phyloP scores from a whole-genome alignment of 1,140 invertebrate species.

The Drosophila tristis region DNA sequence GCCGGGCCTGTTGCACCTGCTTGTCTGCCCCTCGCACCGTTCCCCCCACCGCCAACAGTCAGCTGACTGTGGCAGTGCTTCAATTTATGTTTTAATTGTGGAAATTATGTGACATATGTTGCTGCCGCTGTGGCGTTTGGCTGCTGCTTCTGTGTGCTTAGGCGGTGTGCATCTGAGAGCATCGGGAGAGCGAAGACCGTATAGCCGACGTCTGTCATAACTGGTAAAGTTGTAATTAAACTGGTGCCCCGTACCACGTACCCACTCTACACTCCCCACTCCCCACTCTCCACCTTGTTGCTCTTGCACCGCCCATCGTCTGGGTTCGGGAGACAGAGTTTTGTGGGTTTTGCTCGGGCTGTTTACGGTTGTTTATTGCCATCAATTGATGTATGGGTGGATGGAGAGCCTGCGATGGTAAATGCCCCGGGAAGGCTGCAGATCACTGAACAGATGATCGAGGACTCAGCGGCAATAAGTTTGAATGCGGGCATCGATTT shows the following conservation, averaged over 20 bases:
- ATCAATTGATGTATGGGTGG: constrained; percentile 69
- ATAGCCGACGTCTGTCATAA: constrained; percentile 70
- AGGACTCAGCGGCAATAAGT: constrained; percentile 10
- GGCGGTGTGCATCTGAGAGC: constrained; percentile 43
- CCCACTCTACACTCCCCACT: not conserved
- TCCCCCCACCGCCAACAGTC: not conserved
- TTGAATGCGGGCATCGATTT: too few species aligned
- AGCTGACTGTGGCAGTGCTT: constrained; percentile 55
- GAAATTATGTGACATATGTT: constrained; percentile 78
- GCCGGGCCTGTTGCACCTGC: constrained; percentile 60
- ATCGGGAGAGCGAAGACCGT: constrained; percentile 6
- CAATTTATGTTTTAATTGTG: constrained; percentile 82
- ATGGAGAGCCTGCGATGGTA: constrained; percentile 6
- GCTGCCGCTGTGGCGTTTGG: constrained; percentile 33
- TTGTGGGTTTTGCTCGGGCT: constrained; percentile 67
- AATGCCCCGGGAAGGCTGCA: not conserved
- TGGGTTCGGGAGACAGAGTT: constrained; percentile 50
- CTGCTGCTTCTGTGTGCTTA: constrained; percentile 27
- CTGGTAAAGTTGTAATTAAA: constrained; percentile 79
- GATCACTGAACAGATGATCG: constrained; percentile 13
- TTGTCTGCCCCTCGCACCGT: not conserved
- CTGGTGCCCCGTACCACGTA: constrained; percentile 37
- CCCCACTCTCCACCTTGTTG: constrained; percentile 22
- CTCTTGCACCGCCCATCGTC: constrained; percentile 48
- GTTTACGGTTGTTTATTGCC: constrained; percentile 74